A percentile compares a stretch with the other conserved stretches of the same genome.
Conservation (phyloP, 2,797 vertebrate genomes). For the Propithecus deckenii region DNA sequence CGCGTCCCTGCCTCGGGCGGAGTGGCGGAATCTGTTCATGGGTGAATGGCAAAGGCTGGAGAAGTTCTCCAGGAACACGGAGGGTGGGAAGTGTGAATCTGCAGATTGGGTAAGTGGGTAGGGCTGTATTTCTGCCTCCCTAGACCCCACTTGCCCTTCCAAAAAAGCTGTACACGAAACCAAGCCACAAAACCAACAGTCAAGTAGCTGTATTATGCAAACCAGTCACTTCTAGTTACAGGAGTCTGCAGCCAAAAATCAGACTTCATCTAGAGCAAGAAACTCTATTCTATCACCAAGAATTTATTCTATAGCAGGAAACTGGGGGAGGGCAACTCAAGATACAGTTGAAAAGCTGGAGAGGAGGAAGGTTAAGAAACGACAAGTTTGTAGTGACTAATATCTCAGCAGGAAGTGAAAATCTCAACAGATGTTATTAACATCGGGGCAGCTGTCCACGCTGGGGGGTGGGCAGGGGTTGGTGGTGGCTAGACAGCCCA, state of each 20-base stretch:
- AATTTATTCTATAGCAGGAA: constrained; percentile 36
- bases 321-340: background rate
- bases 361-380: background rate
- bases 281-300: background rate
- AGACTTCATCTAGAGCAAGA: background rate
- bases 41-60: background rate
- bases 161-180: background rate
- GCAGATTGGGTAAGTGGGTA: rapidly evolving
- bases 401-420: constrained; percentile 64
- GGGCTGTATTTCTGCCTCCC: rapidly evolving
- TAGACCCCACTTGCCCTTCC: rapidly evolving
- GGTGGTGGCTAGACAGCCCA: background rate
- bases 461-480: background rate
- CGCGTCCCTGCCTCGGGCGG: background rate
- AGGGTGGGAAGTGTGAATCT: rapidly evolving
- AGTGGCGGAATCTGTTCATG: background rate
- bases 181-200: background rate
- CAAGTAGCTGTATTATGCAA: background rate
- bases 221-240: background rate
- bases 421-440: background rate
- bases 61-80: background rate
- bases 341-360: background rate
- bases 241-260: background rate
- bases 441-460: background rate
- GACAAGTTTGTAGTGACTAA: background rate